A percentile compares a stretch with the other conserved stretches of the same genome.
Conservation (phyloP, 2,797 vertebrate species). For the Hyperoplus immaculatus region DNA sequence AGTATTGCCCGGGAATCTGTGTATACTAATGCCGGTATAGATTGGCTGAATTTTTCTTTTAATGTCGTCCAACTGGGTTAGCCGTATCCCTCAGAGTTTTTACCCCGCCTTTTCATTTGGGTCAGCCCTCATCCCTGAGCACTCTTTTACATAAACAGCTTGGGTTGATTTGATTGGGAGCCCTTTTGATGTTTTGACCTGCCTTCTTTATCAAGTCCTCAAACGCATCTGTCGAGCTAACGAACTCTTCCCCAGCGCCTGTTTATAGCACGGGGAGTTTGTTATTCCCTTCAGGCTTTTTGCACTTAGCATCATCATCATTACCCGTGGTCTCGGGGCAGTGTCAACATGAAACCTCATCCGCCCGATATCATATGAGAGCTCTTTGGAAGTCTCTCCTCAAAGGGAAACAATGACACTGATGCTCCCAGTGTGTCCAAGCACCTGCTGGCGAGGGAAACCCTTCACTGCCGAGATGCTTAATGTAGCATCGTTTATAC, state of each 20-base stretch:
- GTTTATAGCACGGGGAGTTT: conserved; percentile 66
- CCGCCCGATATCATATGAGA: conserved; percentile 67
- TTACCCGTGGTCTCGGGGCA: conserved; percentile 75
- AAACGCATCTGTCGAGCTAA: conserved; percentile 68
- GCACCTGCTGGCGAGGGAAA: conserved; percentile 70
- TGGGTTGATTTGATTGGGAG: conserved; percentile 73
- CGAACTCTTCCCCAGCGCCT: conserved; percentile 61
- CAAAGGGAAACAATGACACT: conserved; percentile 74
- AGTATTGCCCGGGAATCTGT: conserved; percentile 54
- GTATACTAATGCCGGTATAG: conserved; percentile 47
- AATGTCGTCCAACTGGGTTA: conserved; percentile 71
- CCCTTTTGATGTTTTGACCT: conserved; percentile 81
- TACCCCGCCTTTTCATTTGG: conserved; percentile 65
- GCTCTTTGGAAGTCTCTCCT: conserved; percentile 75
- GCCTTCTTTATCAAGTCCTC: conserved; percentile 74
- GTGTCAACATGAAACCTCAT: conserved; percentile 73
- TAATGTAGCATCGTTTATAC: conserved; percentile 27
- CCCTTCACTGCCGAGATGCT: conserved; percentile 49
- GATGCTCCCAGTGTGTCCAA: conserved; percentile 63
- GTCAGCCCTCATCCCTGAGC: conserved; percentile 69
- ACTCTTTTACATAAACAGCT: conserved; percentile 76
- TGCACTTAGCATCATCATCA: conserved; percentile 73
- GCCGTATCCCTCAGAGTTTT: conserved; percentile 53
- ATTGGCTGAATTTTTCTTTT: conserved; percentile 64
- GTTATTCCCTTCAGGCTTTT: conserved; percentile 70